Conservation (phyloP, 1,140 invertebrate species). For the Venturia canescens region DNA sequence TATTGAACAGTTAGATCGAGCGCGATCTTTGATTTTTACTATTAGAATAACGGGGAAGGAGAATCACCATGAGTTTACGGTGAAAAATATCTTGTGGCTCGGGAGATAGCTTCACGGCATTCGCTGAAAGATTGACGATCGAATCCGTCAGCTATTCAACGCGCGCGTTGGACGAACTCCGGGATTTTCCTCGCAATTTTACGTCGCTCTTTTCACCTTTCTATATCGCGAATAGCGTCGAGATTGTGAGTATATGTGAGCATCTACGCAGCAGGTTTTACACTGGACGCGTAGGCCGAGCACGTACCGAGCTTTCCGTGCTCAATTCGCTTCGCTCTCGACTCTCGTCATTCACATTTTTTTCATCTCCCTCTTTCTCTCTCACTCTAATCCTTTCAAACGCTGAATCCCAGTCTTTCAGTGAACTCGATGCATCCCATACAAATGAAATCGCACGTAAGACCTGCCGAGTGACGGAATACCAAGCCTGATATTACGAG, state of each 20-base stretch:
- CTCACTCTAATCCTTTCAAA: slow-evolving; percentile 44
- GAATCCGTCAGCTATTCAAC: slow-evolving; percentile 68
- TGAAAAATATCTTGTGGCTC: slow-evolving; percentile 56
- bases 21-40: background rate
- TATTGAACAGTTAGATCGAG: no score
- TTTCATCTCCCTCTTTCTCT: background rate
- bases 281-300: slow-evolving; percentile 58
- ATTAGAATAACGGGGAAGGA: background rate
- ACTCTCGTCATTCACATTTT: slow-evolving; percentile 38
- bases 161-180: slow-evolving; percentile 59
- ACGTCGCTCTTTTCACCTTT: slow-evolving; percentile 44
- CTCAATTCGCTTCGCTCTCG: slow-evolving; percentile 64
- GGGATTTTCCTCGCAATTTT: slow-evolving; percentile 71
- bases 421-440: slow-evolving; percentile 7
- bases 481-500: background rate
- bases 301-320: slow-evolving; percentile 64
- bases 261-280: slow-evolving; percentile 2
- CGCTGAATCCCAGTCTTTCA: slow-evolving; percentile 47
- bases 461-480: background rate
- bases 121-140: slow-evolving; percentile 72
- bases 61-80: slow-evolving; percentile 18
- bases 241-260: background rate
- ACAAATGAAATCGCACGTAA: slow-evolving; percentile 10
- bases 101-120: slow-evolving; percentile 68
- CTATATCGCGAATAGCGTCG: background rate